phyloP scores from a whole-genome alignment of 2,797 vertebrate species.

The Petrocephalus sullivani region DNA sequence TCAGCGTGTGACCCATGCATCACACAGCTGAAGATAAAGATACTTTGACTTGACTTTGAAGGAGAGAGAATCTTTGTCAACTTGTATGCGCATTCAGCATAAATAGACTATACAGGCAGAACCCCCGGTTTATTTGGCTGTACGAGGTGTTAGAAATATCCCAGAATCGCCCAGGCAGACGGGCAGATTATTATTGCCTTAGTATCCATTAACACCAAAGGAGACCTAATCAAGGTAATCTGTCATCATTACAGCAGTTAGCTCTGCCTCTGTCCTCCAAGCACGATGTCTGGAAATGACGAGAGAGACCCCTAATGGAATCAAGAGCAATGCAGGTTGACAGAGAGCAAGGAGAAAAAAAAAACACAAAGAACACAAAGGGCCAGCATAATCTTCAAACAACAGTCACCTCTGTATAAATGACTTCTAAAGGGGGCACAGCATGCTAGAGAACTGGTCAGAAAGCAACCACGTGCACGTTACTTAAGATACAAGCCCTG shows the following conservation, averaged over 20 bases:
- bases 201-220: conserved; percentile 10
- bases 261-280: background rate
- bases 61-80: background rate
- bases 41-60: background rate
- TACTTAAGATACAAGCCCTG: background rate
- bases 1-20: background rate
- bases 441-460: background rate
- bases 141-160: background rate
- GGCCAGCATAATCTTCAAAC: background rate
- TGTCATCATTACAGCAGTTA: background rate
- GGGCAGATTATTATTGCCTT: background rate
- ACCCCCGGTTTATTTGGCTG: background rate
- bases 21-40: background rate
- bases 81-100: background rate
- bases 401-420: background rate
- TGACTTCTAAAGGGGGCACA: background rate
- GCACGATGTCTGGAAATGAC: background rate
- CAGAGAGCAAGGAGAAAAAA: background rate
- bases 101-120: background rate
- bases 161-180: background rate
- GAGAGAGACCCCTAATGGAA: background rate
- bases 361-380: background rate
- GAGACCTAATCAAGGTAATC: background rate
- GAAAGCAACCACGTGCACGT: background rate
- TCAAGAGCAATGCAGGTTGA: background rate